These are phyloP conservation scores for Phyllopteryx taeniolatus DNA, from an alignment of 2,113 vertebrate genomes.

Conservation along the genomic window DNA sequence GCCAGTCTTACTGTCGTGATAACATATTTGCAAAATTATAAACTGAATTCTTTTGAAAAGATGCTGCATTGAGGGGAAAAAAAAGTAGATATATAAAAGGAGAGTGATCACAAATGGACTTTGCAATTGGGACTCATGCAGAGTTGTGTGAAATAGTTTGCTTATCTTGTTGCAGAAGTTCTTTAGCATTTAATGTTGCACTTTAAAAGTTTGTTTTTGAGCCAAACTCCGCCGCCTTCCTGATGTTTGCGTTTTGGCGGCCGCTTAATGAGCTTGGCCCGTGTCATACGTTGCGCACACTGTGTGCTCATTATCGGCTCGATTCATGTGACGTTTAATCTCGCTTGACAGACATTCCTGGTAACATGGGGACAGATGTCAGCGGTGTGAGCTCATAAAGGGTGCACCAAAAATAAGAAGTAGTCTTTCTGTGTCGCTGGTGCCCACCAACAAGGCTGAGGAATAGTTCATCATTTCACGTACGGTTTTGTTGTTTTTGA, in stretches of 20 bases:
- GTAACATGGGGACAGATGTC: conserved; percentile 71
- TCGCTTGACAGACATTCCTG: conserved; percentile 70
- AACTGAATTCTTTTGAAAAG: background rate
- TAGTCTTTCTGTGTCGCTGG: conserved; percentile 24
- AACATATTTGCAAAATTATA: background rate
- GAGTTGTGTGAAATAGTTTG: conserved; percentile 11
- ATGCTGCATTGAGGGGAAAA: conserved; percentile 3
- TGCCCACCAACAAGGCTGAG: conserved; percentile 42
- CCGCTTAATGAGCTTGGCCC: conserved; percentile 75
- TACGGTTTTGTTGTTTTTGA: conserved; percentile 4
- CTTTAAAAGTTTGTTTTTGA: conserved; percentile 68
- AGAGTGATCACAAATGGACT: background rate
- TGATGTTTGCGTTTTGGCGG: conserved; percentile 73
- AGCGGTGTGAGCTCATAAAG: conserved; percentile 55
- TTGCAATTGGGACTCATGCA: background rate
- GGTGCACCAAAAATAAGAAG: conserved; percentile 44
- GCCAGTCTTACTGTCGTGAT: background rate
- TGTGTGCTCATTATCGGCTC: conserved; percentile 72
- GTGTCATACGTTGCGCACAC: conserved; percentile 70
- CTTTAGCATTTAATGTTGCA: conserved; percentile 69
- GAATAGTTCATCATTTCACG: conserved; percentile 15
- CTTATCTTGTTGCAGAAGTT: conserved; percentile 62
- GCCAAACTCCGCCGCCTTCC: conserved; percentile 67
- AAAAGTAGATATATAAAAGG: conserved; percentile 1
- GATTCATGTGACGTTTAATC: conserved; percentile 73